A percentile compares a stretch with the other conserved stretches of the same genome.
Conservation (phyloP, 2,797 vertebrate species). For the Periophthalmus magnuspinnatus region DNA sequence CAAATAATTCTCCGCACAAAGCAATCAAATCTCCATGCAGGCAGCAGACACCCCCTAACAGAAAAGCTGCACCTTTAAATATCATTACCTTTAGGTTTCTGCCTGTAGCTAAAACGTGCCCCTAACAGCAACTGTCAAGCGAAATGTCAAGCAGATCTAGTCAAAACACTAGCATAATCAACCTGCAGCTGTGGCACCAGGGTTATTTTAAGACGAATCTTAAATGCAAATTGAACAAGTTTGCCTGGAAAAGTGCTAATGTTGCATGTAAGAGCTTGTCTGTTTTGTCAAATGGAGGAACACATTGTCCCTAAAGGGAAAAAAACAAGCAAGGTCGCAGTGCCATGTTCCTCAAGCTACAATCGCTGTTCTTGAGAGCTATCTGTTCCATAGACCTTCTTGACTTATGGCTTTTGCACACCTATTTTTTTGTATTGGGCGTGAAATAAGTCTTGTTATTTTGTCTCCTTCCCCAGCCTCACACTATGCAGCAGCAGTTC, state of each 20-base stretch:
- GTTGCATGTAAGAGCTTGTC: constrained; percentile 52
- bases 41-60: no score
- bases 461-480: constrained; percentile 42
- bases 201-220: constrained; percentile 35
- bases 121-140: constrained; percentile 6
- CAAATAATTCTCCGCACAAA: no score
- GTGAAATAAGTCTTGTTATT: constrained; percentile 27
- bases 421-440: constrained; percentile 12
- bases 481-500: constrained; percentile 58
- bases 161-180: constrained; percentile 27
- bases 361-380: constrained; percentile 17
- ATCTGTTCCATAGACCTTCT: neutral
- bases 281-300: constrained; percentile 43
- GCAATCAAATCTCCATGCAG: no score
- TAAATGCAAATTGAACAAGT: constrained; percentile 30
- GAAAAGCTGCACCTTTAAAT: neutral
- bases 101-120: constrained; percentile 10
- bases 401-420: neutral
- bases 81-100: constrained; percentile 15
- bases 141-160: constrained; percentile 15
- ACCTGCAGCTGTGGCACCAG: constrained; percentile 34
- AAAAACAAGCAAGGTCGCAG: constrained; percentile 48
- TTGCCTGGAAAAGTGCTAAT: constrained; percentile 17
- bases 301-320: constrained; percentile 43
- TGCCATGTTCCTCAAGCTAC: constrained; percentile 11